Evolutionary conservation across 2,797 vertebrate species (phyloP).

Genomic region (Gymnopithys bicolor): DNA sequence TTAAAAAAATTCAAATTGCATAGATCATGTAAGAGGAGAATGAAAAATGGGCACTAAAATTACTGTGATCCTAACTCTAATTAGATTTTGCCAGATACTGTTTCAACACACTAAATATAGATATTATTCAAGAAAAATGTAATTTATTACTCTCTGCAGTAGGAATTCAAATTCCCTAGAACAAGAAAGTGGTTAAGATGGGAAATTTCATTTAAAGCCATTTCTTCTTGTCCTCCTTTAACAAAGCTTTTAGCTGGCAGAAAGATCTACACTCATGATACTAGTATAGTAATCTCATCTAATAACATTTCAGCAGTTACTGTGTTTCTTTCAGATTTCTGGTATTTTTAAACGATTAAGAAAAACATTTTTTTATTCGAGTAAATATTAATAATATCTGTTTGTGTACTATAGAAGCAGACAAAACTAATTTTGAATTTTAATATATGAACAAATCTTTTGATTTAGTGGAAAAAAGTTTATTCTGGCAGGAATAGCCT

Average conservation of each 20-base stretch:
- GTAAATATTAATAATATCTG: not conserved
- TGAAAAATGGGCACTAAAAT: not conserved
- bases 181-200: not conserved
- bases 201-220: not conserved
- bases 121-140: not conserved
- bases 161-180: not conserved
- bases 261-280: not conserved
- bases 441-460: not conserved
- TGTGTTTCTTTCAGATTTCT: not conserved
- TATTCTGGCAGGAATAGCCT: not conserved
- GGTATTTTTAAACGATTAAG: not conserved
- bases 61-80: not conserved
- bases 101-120: not conserved
- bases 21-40: not conserved
- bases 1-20: not conserved
- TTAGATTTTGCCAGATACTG: not conserved
- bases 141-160: not conserved
- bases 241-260: not conserved
- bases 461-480: not conserved
- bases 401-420: not conserved
- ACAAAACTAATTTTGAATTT: not conserved
- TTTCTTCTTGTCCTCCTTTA: not conserved
- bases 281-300: not conserved
- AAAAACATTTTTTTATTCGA: not conserved
- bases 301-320: not conserved